Base-by-base conservation (phyloP, 2,113 vertebrate genomes). In the Grammomys dolichurus region DNA sequence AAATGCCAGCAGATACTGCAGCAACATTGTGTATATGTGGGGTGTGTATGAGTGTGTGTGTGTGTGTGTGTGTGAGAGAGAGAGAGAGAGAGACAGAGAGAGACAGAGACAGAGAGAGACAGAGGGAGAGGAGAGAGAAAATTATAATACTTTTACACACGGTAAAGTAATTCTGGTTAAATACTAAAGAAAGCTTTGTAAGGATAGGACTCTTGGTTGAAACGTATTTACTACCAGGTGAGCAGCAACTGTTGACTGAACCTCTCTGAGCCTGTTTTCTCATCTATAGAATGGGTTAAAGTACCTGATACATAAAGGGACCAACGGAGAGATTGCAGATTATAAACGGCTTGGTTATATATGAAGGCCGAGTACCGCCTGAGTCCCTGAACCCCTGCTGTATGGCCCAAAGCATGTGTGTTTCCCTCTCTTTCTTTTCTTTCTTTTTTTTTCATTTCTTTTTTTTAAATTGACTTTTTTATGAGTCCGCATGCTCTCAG, bases 401-500 rank as follows among this genome's bases (percentile, higher is more conserved):
- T 96, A 84, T 89, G 91, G 94, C 96, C 96, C 58, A 96, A 98
- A 98, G 98, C 98, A 98, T 99, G 98, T 98, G 75, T 98, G 93
- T 98, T 40, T 97, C 3, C 80, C 76, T 89, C 56, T 96, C 16
- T 77, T 17, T 69, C 33, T 78, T 84, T 87, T 91, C 90, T 97
- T 28, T 43, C 63, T 96, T 43, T 73, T 22, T 24, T 43, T 20
- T 40, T 22, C 73, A 33, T 67, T n/a, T 60, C 11, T 51, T 75
- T 89, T 56, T 70, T 85, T 87, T 86, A 1, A 1, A 95, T 95
- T 97, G 28, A 60, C 40, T 89, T 97, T 65, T 73, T 87, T 87
- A 96, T 98, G 95, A 98, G 97, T 98, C 98, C 99, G 99, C 99
- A 99, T 99, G 99, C 98, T 98, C 99, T 99, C 99, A 98, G 98